Conservation (phyloP, 1,140 invertebrate species). For the Drosophila seguyi region DNA sequence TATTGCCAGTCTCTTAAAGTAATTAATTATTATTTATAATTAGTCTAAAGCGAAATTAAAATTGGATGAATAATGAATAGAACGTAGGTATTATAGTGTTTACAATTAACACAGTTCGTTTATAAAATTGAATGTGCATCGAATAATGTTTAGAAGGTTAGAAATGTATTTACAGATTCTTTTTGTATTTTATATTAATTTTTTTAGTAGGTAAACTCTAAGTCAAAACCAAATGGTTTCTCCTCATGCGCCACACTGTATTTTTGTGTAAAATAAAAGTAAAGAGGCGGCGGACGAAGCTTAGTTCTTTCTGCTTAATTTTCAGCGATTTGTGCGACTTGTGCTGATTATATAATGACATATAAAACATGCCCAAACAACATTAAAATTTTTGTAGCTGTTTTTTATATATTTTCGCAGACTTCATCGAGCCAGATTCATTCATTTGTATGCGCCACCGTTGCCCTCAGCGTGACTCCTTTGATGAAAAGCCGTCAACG, state of each 20-base stretch:
- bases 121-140: too few relatives aligned
- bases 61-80: neutral
- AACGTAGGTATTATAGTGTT: too few relatives aligned
- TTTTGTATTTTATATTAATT: neutral
- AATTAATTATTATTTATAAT: slow-evolving; percentile 22
- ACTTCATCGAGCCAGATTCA: slow-evolving; percentile 38
- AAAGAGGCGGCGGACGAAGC: slow-evolving; percentile 8
- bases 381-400: slow-evolving; percentile 68
- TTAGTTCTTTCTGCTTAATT: slow-evolving; percentile 65
- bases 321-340: slow-evolving; percentile 69
- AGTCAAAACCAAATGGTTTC: neutral
- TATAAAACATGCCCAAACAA: slow-evolving; percentile 73
- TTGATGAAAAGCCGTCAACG: slow-evolving; percentile 74
- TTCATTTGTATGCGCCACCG: slow-evolving; percentile 75
- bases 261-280: slow-evolving; percentile 14
- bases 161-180: neutral
- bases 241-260: neutral
- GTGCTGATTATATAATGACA: slow-evolving; percentile 81
- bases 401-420: slow-evolving; percentile 47
- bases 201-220: neutral
- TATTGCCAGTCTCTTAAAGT: neutral
- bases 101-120: too few relatives aligned
- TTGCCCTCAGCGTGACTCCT: slow-evolving; percentile 70
- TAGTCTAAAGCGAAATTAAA: neutral
- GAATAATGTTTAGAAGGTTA: too few relatives aligned